Percentiles rank a stretch among this genome's conserved stretches.
Conservation (phyloP, 2,888 invertebrate genomes). For the Cosmia pyralina region DNA sequence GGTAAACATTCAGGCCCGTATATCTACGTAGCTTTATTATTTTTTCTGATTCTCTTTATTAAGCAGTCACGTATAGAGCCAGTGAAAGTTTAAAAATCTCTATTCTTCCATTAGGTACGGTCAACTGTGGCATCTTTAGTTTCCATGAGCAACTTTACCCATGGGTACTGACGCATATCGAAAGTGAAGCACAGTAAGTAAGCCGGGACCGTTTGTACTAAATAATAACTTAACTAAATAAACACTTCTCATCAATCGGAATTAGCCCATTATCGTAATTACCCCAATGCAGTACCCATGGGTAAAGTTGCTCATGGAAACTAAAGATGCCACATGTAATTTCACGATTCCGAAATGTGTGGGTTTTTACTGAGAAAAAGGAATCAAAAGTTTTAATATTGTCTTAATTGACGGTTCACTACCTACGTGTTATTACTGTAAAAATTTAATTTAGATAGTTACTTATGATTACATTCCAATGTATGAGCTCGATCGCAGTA, state of each 20-base stretch:
- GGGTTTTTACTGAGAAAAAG: constrained; percentile 9
- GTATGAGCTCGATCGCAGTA: constrained; percentile 51
- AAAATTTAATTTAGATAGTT: constrained; percentile 42
- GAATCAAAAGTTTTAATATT: constrained; percentile 14
- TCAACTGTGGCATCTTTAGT: no score
- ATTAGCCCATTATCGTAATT: no score
- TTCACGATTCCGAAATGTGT: constrained; percentile 10
- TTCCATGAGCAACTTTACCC: no score
- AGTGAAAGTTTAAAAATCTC: constrained; percentile 26
- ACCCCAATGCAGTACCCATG: no score
- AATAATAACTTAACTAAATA: no score
- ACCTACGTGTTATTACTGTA: constrained; percentile 31
- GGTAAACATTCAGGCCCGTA: constrained; percentile 62
- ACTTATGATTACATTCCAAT: constrained; percentile 58
- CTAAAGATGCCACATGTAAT: no score
- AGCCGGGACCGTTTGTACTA: no score
- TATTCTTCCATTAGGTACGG: constrained; percentile 6
- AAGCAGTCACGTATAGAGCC: constrained; percentile 24
- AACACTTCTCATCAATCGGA: no score
- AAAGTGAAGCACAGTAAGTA: no score
- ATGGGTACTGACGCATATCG: no score
- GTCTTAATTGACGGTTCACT: constrained; percentile 18
- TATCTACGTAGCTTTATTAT: constrained; percentile 45
- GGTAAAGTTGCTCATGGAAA: no score
- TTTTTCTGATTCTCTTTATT: constrained; percentile 48